Percentiles rank a stretch among this genome's conserved stretches.
Conservation (phyloP, 2,797 vertebrate genomes). For the Threskiornis aethiopicus region DNA sequence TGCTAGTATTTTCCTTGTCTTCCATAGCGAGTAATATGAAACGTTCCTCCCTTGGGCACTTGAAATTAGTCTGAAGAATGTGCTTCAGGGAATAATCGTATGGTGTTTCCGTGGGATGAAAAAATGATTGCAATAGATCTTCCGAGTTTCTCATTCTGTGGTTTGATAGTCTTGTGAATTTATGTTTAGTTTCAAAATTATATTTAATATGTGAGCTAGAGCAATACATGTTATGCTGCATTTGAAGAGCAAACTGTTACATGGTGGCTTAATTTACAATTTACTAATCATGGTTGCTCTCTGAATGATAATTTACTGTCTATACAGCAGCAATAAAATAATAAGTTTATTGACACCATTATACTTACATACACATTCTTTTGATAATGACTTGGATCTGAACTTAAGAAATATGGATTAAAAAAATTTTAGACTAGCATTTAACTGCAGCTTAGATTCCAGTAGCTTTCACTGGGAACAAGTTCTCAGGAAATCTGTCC, state of each 20-base stretch:
- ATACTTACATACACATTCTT: not conserved
- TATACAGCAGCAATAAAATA: not conserved
- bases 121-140: not conserved
- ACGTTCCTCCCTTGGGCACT: not conserved
- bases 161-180: not conserved
- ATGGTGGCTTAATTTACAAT: not conserved
- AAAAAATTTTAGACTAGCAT: not conserved
- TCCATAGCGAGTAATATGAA: not conserved
- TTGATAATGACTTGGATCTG: not conserved
- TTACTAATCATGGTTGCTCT: not conserved
- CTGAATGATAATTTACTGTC: not conserved
- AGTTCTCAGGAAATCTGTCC: not conserved
- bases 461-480: not conserved
- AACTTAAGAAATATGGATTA: not conserved
- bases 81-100: not conserved
- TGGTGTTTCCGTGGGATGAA: not conserved
- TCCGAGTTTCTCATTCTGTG: not conserved
- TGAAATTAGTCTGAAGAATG: not conserved
- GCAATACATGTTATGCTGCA: not conserved
- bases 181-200: not conserved
- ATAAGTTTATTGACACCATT: not conserved
- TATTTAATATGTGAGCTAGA: not conserved
- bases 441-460: not conserved
- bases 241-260: not conserved
- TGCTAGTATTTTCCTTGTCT: not conserved